A percentile compares a stretch with the other conserved stretches of the same genome.
Evolutionary conservation across 1,140 invertebrate genomes (phyloP).

Genomic region (Steinernema feltiae): DNA sequence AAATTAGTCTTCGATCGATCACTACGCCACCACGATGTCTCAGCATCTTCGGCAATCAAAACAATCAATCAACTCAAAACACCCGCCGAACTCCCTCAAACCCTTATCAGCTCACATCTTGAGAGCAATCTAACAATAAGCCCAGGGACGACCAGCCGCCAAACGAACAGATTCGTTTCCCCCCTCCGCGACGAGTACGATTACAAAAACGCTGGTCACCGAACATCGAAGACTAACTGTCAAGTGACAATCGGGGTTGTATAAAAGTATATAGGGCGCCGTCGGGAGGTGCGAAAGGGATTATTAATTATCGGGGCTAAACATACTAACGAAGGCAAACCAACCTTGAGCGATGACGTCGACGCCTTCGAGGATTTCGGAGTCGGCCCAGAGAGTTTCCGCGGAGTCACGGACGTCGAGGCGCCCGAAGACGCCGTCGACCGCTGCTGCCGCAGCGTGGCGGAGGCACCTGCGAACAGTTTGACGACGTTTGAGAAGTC

Average conservation of each 20-base stretch:
- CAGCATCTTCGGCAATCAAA: not conserved
- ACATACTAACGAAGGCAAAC: not conserved
- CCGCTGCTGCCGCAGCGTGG: constrained; percentile 11
- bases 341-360: not conserved
- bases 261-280: not conserved
- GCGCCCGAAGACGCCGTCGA: too few species aligned
- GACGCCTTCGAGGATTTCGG: not conserved
- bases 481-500: constrained; percentile 1
- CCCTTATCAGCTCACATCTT: not conserved
- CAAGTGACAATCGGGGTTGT: not conserved
- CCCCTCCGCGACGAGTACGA: too few species aligned
- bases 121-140: not conserved
- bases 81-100: not conserved
- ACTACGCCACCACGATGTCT: not conserved
- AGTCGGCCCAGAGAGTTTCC: not conserved
- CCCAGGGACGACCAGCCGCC: not conserved
- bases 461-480: constrained; percentile 24
- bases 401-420: not conserved
- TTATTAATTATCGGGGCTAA: not conserved
- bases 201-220: too few species aligned
- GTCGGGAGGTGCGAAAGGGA: not conserved
- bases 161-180: not conserved
- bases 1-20: not conserved
- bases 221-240: not conserved
- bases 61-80: constrained; percentile 3